Base-by-base conservation (phyloP, 2,797 vertebrate genomes). In the Amazona ochrocephala region DNA sequence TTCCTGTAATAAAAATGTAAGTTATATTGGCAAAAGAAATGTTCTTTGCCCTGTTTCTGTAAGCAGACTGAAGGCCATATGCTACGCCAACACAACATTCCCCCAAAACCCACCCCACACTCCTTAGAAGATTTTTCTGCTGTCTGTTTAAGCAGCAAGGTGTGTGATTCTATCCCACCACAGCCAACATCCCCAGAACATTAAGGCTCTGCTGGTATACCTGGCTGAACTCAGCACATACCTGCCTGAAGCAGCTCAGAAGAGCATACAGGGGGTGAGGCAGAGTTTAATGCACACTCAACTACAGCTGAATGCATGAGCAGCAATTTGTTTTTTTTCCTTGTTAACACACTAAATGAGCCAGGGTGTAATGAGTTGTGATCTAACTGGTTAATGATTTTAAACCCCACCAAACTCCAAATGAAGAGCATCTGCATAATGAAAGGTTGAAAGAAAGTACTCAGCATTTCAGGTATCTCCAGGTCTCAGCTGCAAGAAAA, bases 251-350 rank as follows among this genome's bases (percentile, higher is more conserved):
- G 74, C 3, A 60, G 70, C 72, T 87, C 50, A 76, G 67, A 76
- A 74, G 1, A 83, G 92, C 53, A 20, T 9, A 45, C 32, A 16
- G 5, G 34, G 39, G 54, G 56, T 61, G 71, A 87, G 20, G 78
- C n/a, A 89, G 74, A 88, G 84, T 90, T 93, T 87, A 95, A 90
- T 56, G 44, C 75, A 85, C 39, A 13, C 26, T 89, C 44, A 83
- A 32, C 54, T 79, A 64, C 64, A 82, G 92, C 47, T 77, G 68
- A 89, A 89, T 2, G 8, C 44, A 48, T 27, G 20, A 89, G 64
- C 30, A 93, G 71, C 34, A 48, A 85, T 61, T 51, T 29, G 13
- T 0, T 8, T 60, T 86, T 72, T 41, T 84, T 65, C 41, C 51
- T 30, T 74, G 26, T 29, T 41, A 95, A 74, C 32, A 68, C 13